Evolutionary conservation across 2,888 invertebrate species (phyloP), one percentile per base, ranked within the genome.

Genomic region (Dryobota labecula): DNA sequence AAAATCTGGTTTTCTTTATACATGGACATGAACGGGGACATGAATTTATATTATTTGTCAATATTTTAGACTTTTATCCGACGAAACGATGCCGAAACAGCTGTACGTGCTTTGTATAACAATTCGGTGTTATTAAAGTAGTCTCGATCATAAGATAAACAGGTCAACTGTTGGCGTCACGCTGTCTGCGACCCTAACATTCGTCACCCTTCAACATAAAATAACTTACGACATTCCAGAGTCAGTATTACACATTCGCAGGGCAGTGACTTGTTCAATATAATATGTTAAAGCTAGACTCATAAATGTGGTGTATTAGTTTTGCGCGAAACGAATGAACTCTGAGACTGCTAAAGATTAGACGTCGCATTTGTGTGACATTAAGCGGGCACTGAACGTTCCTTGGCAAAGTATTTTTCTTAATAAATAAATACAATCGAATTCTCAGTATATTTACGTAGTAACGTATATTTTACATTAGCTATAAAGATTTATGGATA

Each of bases 161-260:
- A 86, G 85, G 84, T 83, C 83, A 69, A 81, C 71, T 71, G 58
- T 80, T 58, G 92, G 92, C 93, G 94, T 89, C 93, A 92, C 84
- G 92, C 94, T 83, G 94, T 93, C 94, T 94, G 85, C 85, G 84
- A 88, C 83, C 85, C 77, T 87, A 85, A 87, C 81, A 88, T 86
- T 84, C 74, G 60, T 76, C 83, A 75, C 74, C 77, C 82, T 82
- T 85, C 84, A 78, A 80, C 83, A 85, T 86, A 84, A 84, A 84
- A 78, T 78, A 80, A 87, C 86, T 88, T 85, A 83, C 80, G 83
- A 84, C 83, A 84, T 86, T 84, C 73, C 80, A 66, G 80, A 80
- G 77, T 83, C 20, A 47, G 36, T 81, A 86, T 84, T 83, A 80
- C 78, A 76, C 80, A 79, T 78, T 76, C 64, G 30, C 62, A 70